Evolutionary conservation across 2,113 vertebrate species (phyloP).

Genomic region (Egretta garzetta): DNA sequence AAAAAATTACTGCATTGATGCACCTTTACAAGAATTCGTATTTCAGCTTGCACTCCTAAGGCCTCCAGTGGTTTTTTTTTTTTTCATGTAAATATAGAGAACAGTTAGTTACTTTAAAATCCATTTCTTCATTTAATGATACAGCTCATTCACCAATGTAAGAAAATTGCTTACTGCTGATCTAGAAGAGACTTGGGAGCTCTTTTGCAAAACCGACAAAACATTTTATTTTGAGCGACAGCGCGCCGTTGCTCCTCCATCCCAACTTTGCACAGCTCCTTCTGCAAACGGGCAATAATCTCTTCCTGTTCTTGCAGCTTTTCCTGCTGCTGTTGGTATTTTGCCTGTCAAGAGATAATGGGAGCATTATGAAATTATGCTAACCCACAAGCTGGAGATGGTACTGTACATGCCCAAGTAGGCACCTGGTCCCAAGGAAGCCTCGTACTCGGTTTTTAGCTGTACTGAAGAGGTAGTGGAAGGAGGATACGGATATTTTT

Average conservation of each 20-base stretch:
- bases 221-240: slow-evolving; percentile 75
- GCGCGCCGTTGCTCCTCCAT: slow-evolving; percentile 77
- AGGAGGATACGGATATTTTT: neutral
- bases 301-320: slow-evolving; percentile 75
- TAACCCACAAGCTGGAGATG: neutral
- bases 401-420: neutral
- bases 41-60: neutral
- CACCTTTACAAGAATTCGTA: neutral
- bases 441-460: neutral
- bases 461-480: neutral
- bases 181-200: slow-evolving; percentile 72
- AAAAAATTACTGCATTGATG: neutral
- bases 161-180: slow-evolving; percentile 76
- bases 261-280: slow-evolving; percentile 72
- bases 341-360: slow-evolving; percentile 35
- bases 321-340: slow-evolving; percentile 75
- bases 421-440: neutral
- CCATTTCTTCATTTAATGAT: neutral
- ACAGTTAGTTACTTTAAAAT: neutral
- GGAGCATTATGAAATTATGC: neutral
- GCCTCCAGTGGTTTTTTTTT: neutral
- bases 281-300: slow-evolving; percentile 77
- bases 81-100: neutral
- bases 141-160: neutral
- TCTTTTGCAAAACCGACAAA: slow-evolving; percentile 77